Conservation (phyloP, 2,888 invertebrate genomes). For the Amphipoea oculea region DNA sequence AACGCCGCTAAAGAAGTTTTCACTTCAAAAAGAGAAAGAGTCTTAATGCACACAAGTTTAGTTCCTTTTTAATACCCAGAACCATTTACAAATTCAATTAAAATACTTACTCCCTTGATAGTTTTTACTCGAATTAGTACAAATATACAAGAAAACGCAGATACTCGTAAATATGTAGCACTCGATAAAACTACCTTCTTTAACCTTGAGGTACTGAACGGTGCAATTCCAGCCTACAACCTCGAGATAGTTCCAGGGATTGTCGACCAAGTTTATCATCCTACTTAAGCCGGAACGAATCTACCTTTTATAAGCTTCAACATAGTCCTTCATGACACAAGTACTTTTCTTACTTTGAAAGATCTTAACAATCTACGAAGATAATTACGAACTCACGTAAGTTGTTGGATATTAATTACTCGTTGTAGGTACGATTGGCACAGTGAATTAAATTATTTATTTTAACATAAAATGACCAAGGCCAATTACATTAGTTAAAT, state of each 20-base stretch:
- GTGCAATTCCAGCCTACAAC: constrained; percentile 9
- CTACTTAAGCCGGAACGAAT: constrained; percentile 5
- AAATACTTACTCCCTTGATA: neutral
- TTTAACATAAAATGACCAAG: neutral
- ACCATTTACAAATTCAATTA: neutral
- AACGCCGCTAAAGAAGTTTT: too few species aligned
- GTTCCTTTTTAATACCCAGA: neutral
- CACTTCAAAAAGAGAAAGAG: too few species aligned
- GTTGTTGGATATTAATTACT: neutral
- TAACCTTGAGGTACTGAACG: neutral
- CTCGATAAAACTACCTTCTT: neutral
- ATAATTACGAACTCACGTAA: neutral
- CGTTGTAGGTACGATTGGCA: neutral
- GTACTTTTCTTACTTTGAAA: neutral
- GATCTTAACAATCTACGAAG: neutral
- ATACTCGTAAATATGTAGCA: neutral
- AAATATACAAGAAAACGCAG: neutral
- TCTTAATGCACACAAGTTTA: neutral
- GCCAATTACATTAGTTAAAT: neutral
- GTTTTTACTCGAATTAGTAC: neutral
- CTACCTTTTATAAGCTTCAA: constrained; percentile 3
- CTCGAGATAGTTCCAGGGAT: constrained; percentile 3
- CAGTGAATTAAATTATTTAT: neutral
- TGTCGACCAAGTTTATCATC: constrained; percentile 17
- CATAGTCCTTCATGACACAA: too few species aligned